Conservation (phyloP, 2,797 vertebrate genomes). For the Scleropages formosus region DNA sequence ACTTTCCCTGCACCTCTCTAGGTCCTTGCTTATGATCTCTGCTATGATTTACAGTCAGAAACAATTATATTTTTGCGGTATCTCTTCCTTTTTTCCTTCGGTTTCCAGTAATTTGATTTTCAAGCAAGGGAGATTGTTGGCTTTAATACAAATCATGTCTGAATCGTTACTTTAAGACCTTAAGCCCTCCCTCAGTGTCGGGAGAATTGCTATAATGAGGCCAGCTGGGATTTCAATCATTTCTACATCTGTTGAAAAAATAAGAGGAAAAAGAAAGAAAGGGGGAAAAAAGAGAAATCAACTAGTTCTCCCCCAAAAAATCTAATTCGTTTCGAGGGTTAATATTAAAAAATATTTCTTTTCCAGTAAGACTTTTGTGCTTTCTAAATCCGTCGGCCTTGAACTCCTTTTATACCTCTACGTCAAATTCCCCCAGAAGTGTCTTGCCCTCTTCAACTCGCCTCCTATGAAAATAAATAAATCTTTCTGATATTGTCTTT, state of each 20-base stretch:
- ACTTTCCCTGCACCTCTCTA: constrained; percentile 16
- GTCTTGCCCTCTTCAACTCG: constrained; percentile 39
- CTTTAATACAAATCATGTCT: constrained; percentile 95
- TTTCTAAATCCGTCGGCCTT: constrained; percentile 60
- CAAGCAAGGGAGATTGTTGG: constrained; percentile 67
- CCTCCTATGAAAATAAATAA: constrained; percentile 66
- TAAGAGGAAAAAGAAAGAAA: constrained; percentile 53
- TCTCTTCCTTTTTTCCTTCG: constrained; percentile 58
- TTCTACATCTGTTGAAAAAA: constrained; percentile 78
- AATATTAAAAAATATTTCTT: constrained; percentile 64
- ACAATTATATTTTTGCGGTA: constrained; percentile 61
- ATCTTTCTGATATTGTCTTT: constrained; percentile 68
- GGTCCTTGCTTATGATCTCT: constrained; percentile 41
- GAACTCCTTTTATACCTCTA: constrained; percentile 59
- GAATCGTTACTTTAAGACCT: constrained; percentile 87
- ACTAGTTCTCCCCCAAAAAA: constrained; percentile 45
- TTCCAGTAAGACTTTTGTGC: constrained; percentile 55
- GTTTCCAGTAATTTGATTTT: constrained; percentile 69
- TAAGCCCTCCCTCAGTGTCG: constrained; percentile 63
- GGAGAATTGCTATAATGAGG: constrained; percentile 83
- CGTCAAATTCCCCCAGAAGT: constrained; percentile 56
- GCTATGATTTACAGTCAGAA: constrained; percentile 48
- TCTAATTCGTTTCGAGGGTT: constrained; percentile 70
- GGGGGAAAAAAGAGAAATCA: constrained; percentile 61
- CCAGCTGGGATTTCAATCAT: constrained; percentile 88